Base-by-base conservation (phyloP, 2,888 invertebrate genomes). In the Abrostola tripartita region DNA sequence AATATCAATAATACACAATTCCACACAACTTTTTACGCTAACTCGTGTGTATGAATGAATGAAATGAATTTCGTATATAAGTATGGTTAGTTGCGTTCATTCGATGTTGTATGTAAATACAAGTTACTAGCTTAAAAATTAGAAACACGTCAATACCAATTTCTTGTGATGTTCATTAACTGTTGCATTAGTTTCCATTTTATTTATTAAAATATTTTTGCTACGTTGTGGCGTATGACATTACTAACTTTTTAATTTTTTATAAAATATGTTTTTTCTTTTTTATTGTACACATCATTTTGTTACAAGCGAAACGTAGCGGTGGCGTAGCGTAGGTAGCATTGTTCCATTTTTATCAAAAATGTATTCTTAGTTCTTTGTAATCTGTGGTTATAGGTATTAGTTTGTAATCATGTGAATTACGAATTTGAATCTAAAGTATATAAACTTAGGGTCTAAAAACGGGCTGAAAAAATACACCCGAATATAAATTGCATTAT, bases 31-130 rank as follows among this genome's bases (percentile, higher is more conserved):
- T 70, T 77, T 71, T 68, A 76, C 65, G 59, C 74, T 76, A 79
- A 88, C 84, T 87, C 86, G 83, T 83, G 86, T 85, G 60, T 71
- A 78, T 72, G 82, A 84, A 84, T 85, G 88, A 86, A 85, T 81
- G 84, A 83, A 79, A 74, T 78, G 74, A 71, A 73, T 67, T 69
- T 58, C 42, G 61, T 64, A 63, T 71, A 63, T 65, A 71, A 67
- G 58, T 57, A 68, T 61, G 47, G 70, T 74, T 69, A 75, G 77
- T 68, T 76, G 81, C 83, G 78, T 82, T 82, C 80, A 81, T 73
- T 74, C 69, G 52, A 63, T 50, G 14, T 65, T 60, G 35, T 37
- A 47, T 44, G 68, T 42, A 11, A 42, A 52, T 36, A 37, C 44
- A 53, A 38, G 70, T 66, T 68, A 74, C 57, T 66, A 68, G 52